phyloP scores from a whole-genome alignment of 1,140 invertebrate genomes.

The Pseudomyrmex gracilis region DNA sequence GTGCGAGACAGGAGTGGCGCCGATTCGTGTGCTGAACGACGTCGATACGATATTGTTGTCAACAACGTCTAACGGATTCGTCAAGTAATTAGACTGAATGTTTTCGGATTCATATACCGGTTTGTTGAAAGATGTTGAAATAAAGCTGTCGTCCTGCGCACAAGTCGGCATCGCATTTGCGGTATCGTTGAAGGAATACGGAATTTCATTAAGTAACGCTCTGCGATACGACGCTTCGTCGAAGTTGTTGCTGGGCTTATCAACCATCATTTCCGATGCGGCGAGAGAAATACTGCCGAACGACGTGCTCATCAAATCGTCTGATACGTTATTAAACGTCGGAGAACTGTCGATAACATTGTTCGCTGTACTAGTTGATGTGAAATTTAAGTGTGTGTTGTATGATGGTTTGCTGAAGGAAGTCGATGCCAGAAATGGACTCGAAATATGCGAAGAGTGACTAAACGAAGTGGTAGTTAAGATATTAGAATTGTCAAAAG shows the following conservation, averaged over 20 bases:
- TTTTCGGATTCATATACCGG: conserved; percentile 70
- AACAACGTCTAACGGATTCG: conserved; percentile 67
- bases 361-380: conserved; percentile 12
- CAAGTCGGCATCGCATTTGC: conserved; percentile 21
- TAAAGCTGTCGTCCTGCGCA: conserved; percentile 68
- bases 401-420: conserved; percentile 70
- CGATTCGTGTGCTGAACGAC: conserved; percentile 76
- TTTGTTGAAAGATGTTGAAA: conserved; percentile 73
- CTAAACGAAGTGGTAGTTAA: conserved; percentile 61
- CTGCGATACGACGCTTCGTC: conserved; percentile 32
- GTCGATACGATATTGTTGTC: conserved; percentile 79
- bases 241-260: conserved; percentile 44
- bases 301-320: conserved; percentile 76
- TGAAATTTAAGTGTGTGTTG: conserved; percentile 53
- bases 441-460: conserved; percentile 65
- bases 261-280: conserved; percentile 35
- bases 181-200: conserved; percentile 54
- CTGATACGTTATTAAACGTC: conserved; percentile 68
- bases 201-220: conserved; percentile 56
- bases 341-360: conserved; percentile 41
- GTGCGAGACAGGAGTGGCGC: conserved; percentile 57
- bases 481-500: conserved; percentile 74
- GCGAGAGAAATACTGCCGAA: conserved; percentile 73
- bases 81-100: conserved; percentile 62
- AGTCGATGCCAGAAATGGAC: conserved; percentile 66